Evolutionary conservation across 2,113 vertebrate genomes (phyloP).

Genomic region (Brachirus orientalis): DNA sequence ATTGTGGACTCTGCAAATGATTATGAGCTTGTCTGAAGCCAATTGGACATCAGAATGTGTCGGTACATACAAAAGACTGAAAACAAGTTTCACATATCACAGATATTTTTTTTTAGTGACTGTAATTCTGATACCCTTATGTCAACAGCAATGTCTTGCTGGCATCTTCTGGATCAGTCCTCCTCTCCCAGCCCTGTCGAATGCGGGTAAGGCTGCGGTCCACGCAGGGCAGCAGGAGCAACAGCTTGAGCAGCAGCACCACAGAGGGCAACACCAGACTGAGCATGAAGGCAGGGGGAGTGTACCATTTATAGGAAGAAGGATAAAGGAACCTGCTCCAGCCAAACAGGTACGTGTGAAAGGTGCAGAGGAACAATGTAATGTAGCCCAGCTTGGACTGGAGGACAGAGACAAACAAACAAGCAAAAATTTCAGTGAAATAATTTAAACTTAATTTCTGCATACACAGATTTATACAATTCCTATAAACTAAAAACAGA

Average conservation of each 20-base stretch:
- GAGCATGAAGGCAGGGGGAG: constrained; percentile 83
- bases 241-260: constrained; percentile 85
- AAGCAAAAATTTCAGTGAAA: neutral
- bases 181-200: constrained; percentile 91
- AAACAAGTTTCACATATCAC: too few relatives aligned
- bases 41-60: too few relatives aligned
- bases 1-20: too few relatives aligned
- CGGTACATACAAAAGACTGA: too few relatives aligned
- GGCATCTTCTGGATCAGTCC: constrained; percentile 42
- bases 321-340: constrained; percentile 82
- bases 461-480: too few relatives aligned
- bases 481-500: neutral
- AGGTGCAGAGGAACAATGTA: constrained; percentile 88
- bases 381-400: constrained; percentile 94
- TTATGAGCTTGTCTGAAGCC: too few relatives aligned
- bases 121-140: constrained; percentile 12
- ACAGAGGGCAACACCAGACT: constrained; percentile 86
- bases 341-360: constrained; percentile 86
- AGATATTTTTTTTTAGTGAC: neutral
- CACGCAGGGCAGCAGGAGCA: constrained; percentile 88
- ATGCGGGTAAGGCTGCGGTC: constrained; percentile 85
- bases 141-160: constrained; percentile 52
- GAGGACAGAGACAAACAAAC: constrained; percentile 40
- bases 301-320: constrained; percentile 83
- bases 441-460: neutral